These are phyloP conservation scores for Parapsyche elsis DNA, from an alignment of 1,140 invertebrate genomes.

Conservation along the genomic window DNA sequence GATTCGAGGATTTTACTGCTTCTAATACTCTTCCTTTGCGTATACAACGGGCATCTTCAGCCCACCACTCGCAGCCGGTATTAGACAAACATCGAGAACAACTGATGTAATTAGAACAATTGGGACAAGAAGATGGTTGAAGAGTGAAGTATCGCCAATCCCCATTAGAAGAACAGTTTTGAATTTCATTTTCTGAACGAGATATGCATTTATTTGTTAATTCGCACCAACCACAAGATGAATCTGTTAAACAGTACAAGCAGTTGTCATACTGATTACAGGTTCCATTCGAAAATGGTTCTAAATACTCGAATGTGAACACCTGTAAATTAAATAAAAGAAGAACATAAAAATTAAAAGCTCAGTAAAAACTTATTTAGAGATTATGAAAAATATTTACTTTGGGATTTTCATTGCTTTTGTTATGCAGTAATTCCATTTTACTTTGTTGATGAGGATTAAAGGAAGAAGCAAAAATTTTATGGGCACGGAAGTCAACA, in stretches of 20 bases:
- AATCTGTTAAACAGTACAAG: conserved; percentile 87
- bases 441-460: conserved; percentile 76
- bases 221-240: conserved; percentile 91
- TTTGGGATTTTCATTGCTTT: conserved; percentile 77
- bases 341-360: conserved; percentile 21
- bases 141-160: conserved; percentile 85
- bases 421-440: conserved; percentile 82
- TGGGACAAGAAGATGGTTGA: conserved; percentile 82
- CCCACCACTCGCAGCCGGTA: conserved; percentile 89
- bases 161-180: conserved; percentile 67
- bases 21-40: conserved; percentile 79
- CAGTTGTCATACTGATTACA: conserved; percentile 86
- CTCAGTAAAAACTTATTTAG: conserved; percentile 6
- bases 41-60: conserved; percentile 85
- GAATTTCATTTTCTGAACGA: conserved; percentile 73
- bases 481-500: conserved; percentile 78
- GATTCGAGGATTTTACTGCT: conserved; percentile 70
- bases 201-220: conserved; percentile 74
- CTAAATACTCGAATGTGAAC: conserved; percentile 89
- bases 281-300: conserved; percentile 84
- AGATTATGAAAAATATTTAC: conserved; percentile 59
- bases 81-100: conserved; percentile 80
- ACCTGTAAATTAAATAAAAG: conserved; percentile 64
- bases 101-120: conserved; percentile 89
- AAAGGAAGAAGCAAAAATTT: conserved; percentile 66